phyloP scores from a whole-genome alignment of 2,113 vertebrate species.

The Gracilinanus agilis region DNA sequence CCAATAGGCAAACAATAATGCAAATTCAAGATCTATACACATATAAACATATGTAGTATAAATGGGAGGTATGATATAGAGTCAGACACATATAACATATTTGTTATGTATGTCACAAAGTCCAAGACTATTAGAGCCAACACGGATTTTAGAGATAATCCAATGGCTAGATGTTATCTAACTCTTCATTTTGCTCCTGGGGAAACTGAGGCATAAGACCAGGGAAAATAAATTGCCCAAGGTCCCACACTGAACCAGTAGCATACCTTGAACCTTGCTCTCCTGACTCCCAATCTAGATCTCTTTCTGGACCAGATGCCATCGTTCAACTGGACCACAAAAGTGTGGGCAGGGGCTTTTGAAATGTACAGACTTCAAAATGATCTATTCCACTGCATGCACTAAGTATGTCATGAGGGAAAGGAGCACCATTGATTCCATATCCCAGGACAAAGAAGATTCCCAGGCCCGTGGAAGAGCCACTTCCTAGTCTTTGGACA shows the following conservation, averaged over 20 bases:
- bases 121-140: not conserved
- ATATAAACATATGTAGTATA: not conserved
- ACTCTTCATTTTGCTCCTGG: not conserved
- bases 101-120: not conserved
- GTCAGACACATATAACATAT: not conserved
- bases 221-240: too few species aligned
- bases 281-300: not conserved
- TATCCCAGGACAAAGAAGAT: not conserved
- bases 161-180: not conserved
- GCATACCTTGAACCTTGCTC: not conserved
- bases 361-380: not conserved
- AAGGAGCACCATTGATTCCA: not conserved
- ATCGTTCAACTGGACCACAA: not conserved
- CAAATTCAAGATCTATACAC: not conserved
- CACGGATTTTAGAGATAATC: not conserved
- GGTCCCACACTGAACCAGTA: not conserved
- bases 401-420: not conserved
- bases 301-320: not conserved
- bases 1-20: not conserved
- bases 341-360: not conserved
- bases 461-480: not conserved
- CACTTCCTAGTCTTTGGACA: not conserved
- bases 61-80: not conserved
- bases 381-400: not conserved
- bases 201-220: not conserved